phyloP scores from a whole-genome alignment of 1,140 invertebrate genomes.

The Drosophila pachea region DNA sequence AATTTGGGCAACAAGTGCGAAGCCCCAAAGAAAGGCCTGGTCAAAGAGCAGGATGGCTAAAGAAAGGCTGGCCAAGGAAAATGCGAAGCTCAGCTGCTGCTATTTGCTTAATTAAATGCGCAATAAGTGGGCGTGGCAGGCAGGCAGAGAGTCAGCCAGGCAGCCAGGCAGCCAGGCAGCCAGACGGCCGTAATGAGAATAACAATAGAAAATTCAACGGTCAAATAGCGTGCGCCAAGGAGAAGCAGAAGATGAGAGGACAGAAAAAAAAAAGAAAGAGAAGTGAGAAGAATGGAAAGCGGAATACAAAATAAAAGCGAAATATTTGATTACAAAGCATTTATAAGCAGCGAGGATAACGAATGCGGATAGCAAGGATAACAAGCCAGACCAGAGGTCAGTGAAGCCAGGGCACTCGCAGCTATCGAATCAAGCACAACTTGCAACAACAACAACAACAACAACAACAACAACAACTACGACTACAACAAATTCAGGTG shows the following conservation, averaged over 20 bases:
- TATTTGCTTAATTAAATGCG: conserved; percentile 75
- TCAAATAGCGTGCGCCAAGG: conserved; percentile 46
- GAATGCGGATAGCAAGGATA: conserved; percentile 18
- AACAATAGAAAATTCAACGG: conserved; percentile 37
- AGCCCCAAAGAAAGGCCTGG: conserved; percentile 33
- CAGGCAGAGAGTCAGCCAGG: no score
- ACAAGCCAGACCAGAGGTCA: conserved; percentile 24
- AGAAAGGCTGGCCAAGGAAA: conserved; percentile 15
- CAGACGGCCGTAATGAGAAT: conserved; percentile 12
- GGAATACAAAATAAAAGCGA: conserved; percentile 30
- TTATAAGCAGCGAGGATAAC: conserved; percentile 44
- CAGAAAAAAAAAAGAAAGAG: conserved; percentile 21
- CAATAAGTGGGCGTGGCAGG: conserved; percentile 37
- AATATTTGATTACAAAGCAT: conserved; percentile 69
- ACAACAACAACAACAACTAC: conserved; percentile 12
- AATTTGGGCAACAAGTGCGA: conserved; percentile 60
- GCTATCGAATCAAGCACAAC: conserved; percentile 47
- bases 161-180: not conserved
- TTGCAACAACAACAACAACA: conserved; percentile 28
- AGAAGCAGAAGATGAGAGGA: not conserved
- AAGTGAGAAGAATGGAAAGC: conserved; percentile 1
- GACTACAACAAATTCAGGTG: conserved; percentile 49
- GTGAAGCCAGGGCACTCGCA: conserved; percentile 23
- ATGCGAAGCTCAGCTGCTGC: conserved; percentile 49
- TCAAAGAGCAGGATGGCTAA: conserved; percentile 3